Evolutionary conservation across 2,888 invertebrate genomes (phyloP), one percentile per base, ranked within the genome.

Genomic region (Acheta domesticus): DNA sequence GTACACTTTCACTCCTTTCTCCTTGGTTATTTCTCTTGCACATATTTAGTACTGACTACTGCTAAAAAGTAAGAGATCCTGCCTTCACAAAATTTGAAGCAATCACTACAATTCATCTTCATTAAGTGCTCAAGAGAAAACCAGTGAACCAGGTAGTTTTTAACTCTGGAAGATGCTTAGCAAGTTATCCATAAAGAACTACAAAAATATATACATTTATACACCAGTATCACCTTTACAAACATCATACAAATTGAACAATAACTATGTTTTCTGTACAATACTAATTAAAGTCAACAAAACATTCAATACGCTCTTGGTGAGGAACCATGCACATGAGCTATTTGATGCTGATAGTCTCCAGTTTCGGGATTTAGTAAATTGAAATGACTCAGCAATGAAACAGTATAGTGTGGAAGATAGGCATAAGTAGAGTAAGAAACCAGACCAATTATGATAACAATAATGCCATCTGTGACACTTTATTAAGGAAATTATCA

Each of bases 351-450:
- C n/a, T 62, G 62, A 62, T 19, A 62, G n/a, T 62, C 62, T 62
- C 62, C 48, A 76, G 77, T 78, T 23, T 80, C 79, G 48, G 79
- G 23, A 49, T 75, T 78, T 21, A 80, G 21, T 74, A 79, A 74
- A 23, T 79, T 80, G 21, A 82, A 48, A 20, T 82, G 50, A 23
- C 76, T 36, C 75, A 81, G 74, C 5, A 82, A 78, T 20, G 79
- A 78, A 79, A 82, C 78, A 36, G 89, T 87, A 83, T 91, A 91
- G 78, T 88, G 88, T 1, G 91, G 91, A 81, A 91, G 85, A 83
- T 90, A 91, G 5, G 89, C 86, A 83, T 87, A 89, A 73, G 90
- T 89, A 1, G 90, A 90, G 84, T 90, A 91, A 19, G 89, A 85
- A 49, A 89, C 86, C 82, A 90, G 87, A 1, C 87, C 86, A 77